A percentile compares a stretch with the other conserved stretches of the same genome.
These are phyloP conservation scores for Laterallus jamaicensis DNA, from an alignment of 2,113 vertebrate genomes.

Conservation along the genomic window DNA sequence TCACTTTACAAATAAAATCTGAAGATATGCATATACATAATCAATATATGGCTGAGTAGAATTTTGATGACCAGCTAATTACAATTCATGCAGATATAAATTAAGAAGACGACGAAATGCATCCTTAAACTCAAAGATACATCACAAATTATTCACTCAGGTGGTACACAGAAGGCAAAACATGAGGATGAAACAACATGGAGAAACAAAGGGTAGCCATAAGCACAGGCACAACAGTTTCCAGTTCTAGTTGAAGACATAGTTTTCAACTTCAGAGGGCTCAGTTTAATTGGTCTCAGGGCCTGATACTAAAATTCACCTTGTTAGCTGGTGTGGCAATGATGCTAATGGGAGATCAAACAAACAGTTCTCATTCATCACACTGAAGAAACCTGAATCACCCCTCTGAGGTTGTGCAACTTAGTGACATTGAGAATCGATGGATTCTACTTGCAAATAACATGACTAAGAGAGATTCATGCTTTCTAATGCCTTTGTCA, in stretches of 20 bases:
- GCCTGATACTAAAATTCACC: neutral
- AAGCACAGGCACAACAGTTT: neutral
- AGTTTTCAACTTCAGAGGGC: neutral
- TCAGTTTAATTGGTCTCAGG: neutral
- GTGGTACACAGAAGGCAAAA: neutral
- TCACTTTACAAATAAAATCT: slow-evolving; percentile 63
- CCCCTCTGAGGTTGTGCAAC: neutral
- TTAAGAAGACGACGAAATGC: neutral
- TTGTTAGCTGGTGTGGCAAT: neutral
- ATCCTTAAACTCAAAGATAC: neutral
- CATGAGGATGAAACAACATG: neutral
- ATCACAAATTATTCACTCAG: neutral
- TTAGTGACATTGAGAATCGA: neutral
- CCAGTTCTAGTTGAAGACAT: neutral
- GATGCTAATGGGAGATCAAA: neutral
- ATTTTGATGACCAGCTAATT: slow-evolving; percentile 59
- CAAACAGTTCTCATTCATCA: neutral
- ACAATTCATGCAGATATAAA: slow-evolving; percentile 6
- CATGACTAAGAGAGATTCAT: neutral
- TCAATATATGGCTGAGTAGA: slow-evolving; percentile 49
- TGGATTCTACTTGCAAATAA: neutral
- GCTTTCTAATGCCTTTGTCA: neutral
- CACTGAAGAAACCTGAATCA: neutral
- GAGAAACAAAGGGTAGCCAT: neutral
- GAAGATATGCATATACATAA: slow-evolving; percentile 47